Base-by-base conservation (phyloP, 2,888 invertebrate species). In the Acrobasis consociella region DNA sequence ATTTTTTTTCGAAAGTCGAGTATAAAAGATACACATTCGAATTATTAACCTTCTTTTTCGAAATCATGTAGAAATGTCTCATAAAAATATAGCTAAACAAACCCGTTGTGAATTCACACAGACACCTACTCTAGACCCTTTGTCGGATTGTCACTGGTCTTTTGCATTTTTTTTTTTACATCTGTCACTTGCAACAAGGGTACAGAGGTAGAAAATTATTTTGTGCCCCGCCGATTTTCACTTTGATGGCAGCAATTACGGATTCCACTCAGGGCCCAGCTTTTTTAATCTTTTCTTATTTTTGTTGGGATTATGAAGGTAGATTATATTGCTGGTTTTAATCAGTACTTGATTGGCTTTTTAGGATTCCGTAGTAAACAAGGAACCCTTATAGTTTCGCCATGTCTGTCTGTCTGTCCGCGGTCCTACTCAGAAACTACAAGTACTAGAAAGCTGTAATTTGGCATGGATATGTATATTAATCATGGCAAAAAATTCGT, bases 201-300 rank as follows among this genome's bases (percentile, higher is more conserved):
- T 46, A 46, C 31, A 17, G 37, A 39, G 46, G 37, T 59, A 49
- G 39, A 59, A 15, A 51, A 56, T 56, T 17, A 42, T 60, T 60
- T 60, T 52, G 39, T 52, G 39, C 52, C 60, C 37, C 60, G 52
- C 11, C 42, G 50, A 60, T 50, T 60, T 51, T 60, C 15, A 13
- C 52, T 52, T 52, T 52, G 52, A 37, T 11, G 52, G 31, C 37
- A 17, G 9, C 15, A 46, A 52, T 52, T 52, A 52, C n/a, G 52
- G 31, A 52, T 52, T 52, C 52, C 52, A n/a, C 52, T 46, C 46
- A 46, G 46, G n/a, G 8, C 31, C 46, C 46, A 46, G 46, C 46
- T 46, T 46, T 46, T 11, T 46, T n/a, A 46, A 46, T 5, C 46
- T 46, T 13, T 46, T 46, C 46, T 46, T 46, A 46, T 46, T 46